Base-by-base conservation (phyloP, 2,888 invertebrate genomes). In the Dromius quadrimaculatus region DNA sequence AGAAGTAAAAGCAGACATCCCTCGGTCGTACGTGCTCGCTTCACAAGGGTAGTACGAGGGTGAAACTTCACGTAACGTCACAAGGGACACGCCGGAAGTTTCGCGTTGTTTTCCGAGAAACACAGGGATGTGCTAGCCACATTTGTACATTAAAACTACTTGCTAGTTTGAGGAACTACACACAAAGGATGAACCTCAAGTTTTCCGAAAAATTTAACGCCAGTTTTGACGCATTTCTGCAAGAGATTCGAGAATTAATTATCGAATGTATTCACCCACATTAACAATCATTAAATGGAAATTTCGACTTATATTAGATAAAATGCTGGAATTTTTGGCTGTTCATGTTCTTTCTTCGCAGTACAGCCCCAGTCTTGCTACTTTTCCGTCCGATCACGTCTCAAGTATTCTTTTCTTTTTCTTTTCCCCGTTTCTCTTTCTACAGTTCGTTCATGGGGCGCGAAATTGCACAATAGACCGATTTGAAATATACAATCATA, bases 381-480 rank as follows among this genome's bases (percentile, higher is more conserved):
- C 72, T 74, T 75, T 71, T 73, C 73, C 74, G 72, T 73, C 74
- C 64, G 73, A 75, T 75, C 75, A 75, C 75, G 75, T 75, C 71
- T 63, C 65, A 65, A 68, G 71, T 73, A 71, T 73, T 74, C 71
- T 73, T 74, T 69, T 72, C 65, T 59, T 59, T 59, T 59, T 57
- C 59, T 68, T 20, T 45, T 13, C 19, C 43, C 45, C 19, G 59
- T 59, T 28, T 59, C 59, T 68, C 68, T 13, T 54, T 28, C 23
- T 17, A 11, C 47, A 19, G 34, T 6, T 54, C 57, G 20, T 50
- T 19, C 72, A 73, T 69, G 73, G 73, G 71, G 73, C 28, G 66
- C 45, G 71, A 74, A 75, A 75, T 75, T 75, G 74, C 74, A 73
- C 73, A 68, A 68, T 68, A 68, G 43, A 43, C 41, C 62, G 62